Conservation (phyloP, 2,797 vertebrate species). For the Forpus xanthops region DNA sequence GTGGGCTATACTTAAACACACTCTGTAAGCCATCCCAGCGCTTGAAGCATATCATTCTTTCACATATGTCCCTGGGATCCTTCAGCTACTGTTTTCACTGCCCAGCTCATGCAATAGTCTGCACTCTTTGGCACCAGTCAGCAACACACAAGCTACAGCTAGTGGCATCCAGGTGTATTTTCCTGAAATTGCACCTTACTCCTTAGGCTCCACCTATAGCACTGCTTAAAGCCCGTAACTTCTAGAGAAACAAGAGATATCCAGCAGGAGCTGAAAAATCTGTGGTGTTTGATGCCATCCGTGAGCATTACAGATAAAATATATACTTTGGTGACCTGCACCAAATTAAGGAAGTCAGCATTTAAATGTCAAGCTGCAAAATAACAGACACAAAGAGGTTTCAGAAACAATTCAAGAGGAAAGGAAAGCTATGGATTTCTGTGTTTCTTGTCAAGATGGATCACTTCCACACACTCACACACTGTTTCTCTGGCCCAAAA, state of each 20-base stretch:
- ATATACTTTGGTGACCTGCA: background rate
- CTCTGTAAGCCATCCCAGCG: background rate
- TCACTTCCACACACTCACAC: background rate
- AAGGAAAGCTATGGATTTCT: background rate
- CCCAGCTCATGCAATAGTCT: background rate
- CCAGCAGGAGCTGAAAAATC: background rate
- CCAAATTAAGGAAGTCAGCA: background rate
- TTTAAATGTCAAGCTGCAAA: background rate
- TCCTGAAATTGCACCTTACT: background rate
- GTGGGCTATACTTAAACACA: fast-evolving
- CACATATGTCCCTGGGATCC: background rate
- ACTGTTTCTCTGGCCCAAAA: background rate
- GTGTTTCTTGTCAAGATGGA: background rate
- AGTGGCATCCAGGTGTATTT: fast-evolving
- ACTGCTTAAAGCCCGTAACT: background rate
- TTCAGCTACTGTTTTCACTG: background rate
- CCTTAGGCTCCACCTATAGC: background rate
- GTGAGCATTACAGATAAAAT: background rate
- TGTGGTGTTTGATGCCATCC: background rate
- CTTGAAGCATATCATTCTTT: too few relatives aligned
- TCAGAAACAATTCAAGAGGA: background rate
- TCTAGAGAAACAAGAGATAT: fast-evolving
- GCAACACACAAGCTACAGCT: background rate
- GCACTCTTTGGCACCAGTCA: background rate
- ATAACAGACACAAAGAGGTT: background rate